These are phyloP conservation scores for Meteorus sp. DNA, from an alignment of 1,140 invertebrate species.

Conservation along the genomic window DNA sequence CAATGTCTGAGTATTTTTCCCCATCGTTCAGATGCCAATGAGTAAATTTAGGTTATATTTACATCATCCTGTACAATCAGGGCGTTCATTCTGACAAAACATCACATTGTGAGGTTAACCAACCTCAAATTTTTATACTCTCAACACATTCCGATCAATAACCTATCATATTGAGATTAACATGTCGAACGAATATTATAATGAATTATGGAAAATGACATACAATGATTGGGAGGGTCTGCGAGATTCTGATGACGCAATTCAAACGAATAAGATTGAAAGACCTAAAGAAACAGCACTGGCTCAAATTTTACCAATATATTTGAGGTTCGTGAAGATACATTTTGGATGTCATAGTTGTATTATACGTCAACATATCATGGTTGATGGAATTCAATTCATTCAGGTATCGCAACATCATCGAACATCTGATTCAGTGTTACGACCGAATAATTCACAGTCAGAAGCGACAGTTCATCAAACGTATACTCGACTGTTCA, in stretches of 20 bases:
- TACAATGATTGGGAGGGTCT: conserved; percentile 40
- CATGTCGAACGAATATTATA: conserved; percentile 44
- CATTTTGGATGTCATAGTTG: neutral
- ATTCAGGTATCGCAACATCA: conserved; percentile 46
- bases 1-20: conserved; percentile 25
- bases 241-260: conserved; percentile 34
- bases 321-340: conserved; percentile 32
- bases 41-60: conserved; percentile 3
- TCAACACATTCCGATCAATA: neutral
- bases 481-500: conserved; percentile 60
- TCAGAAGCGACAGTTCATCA: conserved; percentile 64
- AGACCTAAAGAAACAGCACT: conserved; percentile 8
- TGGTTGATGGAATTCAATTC: too few species aligned
- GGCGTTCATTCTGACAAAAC: too few species aligned
- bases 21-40: conserved; percentile 22
- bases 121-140: neutral
- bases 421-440: conserved; percentile 50
- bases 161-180: neutral
- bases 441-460: conserved; percentile 67
- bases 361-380: conserved; percentile 1
- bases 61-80: too few species aligned
- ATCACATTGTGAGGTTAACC: too few species aligned
- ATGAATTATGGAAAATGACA: conserved; percentile 42
- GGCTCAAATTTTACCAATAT: conserved; percentile 29
- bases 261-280: conserved; percentile 24